Base-by-base conservation (phyloP, 1,140 invertebrate species). In the Drosophila arawakana region DNA sequence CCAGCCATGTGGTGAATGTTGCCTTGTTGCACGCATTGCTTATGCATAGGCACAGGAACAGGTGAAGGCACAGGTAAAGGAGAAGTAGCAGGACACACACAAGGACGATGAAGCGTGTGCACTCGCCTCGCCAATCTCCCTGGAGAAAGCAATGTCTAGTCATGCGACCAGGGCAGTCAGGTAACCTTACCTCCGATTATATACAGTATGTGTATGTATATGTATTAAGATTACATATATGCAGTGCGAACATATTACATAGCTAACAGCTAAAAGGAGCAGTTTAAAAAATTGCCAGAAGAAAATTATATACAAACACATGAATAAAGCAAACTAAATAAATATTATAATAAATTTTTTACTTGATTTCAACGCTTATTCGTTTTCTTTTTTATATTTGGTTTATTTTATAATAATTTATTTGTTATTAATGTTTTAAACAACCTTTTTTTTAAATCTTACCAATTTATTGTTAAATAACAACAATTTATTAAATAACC, bases 21-120 rank as follows among this genome's bases (percentile, higher is more conserved):
- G 60, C 69, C 73, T 86, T 86, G 82, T 86, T 85, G 72, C 68
- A 81, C 63, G 63, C 65, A 46, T 61, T 65, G 76, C 57, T 76
- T 81, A 81, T 78, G 78, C 79, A 81, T 75, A 81, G 67, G 68
- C 74, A 43, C 57, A 46, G 49, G 3, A 30, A 4, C 3, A 30
- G 25, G 25, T 30, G 6, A 6, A 30, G 46, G 30, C 15, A 30
- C 66, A 68, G 18, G 15, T 30, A 30, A 30, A 30, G 25, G 25
- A 30, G 25, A 4, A 30, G 25, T 2, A 30, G 25, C 25, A 30
- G 25, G 3, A 30, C 25, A 30, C 4, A 30, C 25, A 30, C 10
- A 57, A n/a, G 39, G 46, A 52, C 60, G 54, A 67, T 59, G 70
- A 59, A 35, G 37, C 44, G 18, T 10, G 49, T 13, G 35, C 39